These are phyloP conservation scores for Ia io DNA, from an alignment of 2,113 vertebrate species.

Conservation along the genomic window DNA sequence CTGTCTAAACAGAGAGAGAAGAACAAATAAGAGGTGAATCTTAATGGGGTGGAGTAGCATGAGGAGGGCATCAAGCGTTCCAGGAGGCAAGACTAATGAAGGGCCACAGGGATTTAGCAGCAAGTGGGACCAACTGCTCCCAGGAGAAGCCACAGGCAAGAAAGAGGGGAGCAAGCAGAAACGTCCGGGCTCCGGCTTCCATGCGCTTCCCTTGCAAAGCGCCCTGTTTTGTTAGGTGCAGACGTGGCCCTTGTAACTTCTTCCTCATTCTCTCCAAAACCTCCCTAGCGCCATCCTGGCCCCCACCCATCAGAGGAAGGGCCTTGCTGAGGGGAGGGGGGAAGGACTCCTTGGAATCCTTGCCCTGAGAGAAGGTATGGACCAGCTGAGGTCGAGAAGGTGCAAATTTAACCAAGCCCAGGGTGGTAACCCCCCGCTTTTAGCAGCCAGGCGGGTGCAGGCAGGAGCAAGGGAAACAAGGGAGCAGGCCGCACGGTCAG, in stretches of 20 bases:
- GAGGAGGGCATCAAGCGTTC: neutral
- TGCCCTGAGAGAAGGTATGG: neutral
- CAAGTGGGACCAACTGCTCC: neutral
- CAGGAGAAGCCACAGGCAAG: neutral
- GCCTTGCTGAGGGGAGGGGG: neutral
- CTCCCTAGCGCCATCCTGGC: neutral
- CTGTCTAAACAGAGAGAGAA: neutral
- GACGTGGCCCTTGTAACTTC: rapidly evolving
- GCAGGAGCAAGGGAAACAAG: neutral
- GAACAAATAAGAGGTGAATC: neutral
- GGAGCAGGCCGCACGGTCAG: neutral
- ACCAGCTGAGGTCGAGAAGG: too few species aligned
- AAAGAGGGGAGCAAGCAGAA: neutral
- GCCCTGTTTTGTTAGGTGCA: neutral
- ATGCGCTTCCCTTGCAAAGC: neutral
- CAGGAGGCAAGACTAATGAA: neutral
- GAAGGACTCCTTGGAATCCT: neutral
- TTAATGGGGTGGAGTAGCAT: too few species aligned
- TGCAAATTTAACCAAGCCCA: neutral
- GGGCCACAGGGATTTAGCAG: neutral
- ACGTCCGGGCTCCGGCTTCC: neutral
- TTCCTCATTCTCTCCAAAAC: neutral
- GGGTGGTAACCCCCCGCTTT: neutral
- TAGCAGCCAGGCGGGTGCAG: neutral
- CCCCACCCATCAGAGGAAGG: neutral